Evolutionary conservation across 2,888 invertebrate species (phyloP).

Genomic region (Drosophila meridiana): DNA sequence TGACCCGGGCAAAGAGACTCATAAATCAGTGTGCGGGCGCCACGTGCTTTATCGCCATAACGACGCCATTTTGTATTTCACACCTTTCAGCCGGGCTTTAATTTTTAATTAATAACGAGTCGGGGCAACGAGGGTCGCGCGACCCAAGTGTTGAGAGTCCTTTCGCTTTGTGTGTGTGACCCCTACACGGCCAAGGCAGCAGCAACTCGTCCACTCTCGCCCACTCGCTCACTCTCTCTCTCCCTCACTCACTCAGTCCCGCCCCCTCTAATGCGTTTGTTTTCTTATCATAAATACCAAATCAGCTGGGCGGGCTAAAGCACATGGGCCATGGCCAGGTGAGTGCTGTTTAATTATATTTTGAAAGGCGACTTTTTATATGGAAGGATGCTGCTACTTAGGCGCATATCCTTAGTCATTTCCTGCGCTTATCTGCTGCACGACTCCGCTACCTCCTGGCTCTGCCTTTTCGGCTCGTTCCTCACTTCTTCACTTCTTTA

Average conservation of each 20-base stretch:
- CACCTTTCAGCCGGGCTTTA: constrained; percentile 79
- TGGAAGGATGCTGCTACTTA: constrained; percentile 77
- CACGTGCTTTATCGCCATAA: constrained; percentile 80
- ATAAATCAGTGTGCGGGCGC: constrained; percentile 66
- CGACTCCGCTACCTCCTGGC: background rate
- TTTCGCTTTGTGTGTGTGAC: constrained; percentile 3
- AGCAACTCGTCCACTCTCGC: constrained; percentile 2
- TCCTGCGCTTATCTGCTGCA: constrained; percentile 77
- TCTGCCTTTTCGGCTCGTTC: constrained; percentile 20
- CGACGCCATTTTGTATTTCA: constrained; percentile 79
- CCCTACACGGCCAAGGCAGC: constrained; percentile 8
- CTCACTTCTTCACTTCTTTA: constrained; percentile 14
- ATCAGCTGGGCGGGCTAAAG: constrained; percentile 63
- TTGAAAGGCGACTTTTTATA: constrained; percentile 60
- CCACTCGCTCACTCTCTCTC: background rate
- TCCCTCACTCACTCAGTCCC: too few species aligned
- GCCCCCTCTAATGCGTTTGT: constrained; percentile 75
- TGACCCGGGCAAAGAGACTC: constrained; percentile 66
- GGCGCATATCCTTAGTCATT: constrained; percentile 80
- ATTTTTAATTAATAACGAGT: constrained; percentile 81
- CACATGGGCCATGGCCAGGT: constrained; percentile 70
- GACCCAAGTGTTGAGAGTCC: constrained; percentile 41
- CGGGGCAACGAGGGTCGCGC: constrained; percentile 64
- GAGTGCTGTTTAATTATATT: constrained; percentile 81
- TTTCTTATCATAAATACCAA: constrained; percentile 81